Conservation (phyloP, 2,797 vertebrate genomes). For the Arctocebus calabarensis region DNA sequence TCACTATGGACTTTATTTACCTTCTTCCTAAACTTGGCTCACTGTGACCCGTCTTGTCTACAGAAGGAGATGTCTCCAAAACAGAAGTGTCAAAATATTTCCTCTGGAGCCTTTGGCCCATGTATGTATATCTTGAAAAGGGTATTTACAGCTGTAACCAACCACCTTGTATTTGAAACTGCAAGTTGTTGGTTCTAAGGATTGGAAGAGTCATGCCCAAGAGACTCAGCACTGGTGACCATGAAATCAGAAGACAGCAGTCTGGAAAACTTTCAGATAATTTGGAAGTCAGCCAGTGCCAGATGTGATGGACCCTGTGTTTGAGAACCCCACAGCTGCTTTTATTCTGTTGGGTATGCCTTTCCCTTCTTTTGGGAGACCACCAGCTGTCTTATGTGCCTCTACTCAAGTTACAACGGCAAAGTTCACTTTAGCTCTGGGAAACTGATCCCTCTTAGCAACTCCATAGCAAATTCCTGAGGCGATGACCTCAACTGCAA, state of each 20-base stretch:
- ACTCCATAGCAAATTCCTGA: conserved; percentile 64
- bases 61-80: not conserved
- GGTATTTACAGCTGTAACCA: conserved; percentile 44
- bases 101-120: not conserved
- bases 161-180: conserved; percentile 38
- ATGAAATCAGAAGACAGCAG: conserved; percentile 71
- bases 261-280: conserved; percentile 63
- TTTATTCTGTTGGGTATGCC: conserved; percentile 62
- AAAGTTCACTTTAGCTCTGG: conserved; percentile 58
- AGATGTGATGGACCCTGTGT: conserved; percentile 66
- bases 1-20: conserved; percentile 18
- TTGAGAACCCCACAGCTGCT: conserved; percentile 63
- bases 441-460: conserved; percentile 65
- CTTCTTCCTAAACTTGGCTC: not conserved
- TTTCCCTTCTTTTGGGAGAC: conserved; percentile 64
- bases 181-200: conserved; percentile 42
- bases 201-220: conserved; percentile 36
- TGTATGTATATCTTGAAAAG: conserved; percentile 20
- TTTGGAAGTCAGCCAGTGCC: conserved; percentile 40
- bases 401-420: conserved; percentile 73
- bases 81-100: not conserved
- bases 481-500: conserved; percentile 67
- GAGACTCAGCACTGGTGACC: conserved; percentile 29
- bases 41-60: not conserved
- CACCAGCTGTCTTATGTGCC: conserved; percentile 72